Evolutionary conservation across 2,113 vertebrate genomes (phyloP).

Genomic region (Dasyurus viverrinus): DNA sequence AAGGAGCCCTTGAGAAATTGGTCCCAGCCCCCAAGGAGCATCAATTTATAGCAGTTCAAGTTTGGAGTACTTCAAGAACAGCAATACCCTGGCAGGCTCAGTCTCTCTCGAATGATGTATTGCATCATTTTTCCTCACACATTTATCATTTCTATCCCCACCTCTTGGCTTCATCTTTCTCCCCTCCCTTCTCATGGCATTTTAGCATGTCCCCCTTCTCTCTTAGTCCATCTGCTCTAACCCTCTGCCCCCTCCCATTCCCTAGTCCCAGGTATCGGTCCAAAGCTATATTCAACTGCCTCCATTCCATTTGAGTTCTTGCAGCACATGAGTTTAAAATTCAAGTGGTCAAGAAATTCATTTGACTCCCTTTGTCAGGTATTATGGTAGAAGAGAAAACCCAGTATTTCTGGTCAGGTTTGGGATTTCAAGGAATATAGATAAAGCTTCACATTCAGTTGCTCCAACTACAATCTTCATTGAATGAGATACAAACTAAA

Average conservation of each 20-base stretch:
- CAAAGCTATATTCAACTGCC: slow-evolving; percentile 43
- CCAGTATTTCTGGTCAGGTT: neutral
- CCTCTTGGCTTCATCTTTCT: slow-evolving; percentile 14
- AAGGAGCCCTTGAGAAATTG: slow-evolving; percentile 62
- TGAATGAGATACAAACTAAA: neutral
- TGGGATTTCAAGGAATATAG: neutral
- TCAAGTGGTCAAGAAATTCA: neutral
- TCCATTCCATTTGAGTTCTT: neutral
- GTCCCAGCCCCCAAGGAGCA: neutral
- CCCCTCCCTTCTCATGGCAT: slow-evolving; percentile 36
- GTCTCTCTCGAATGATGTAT: neutral
- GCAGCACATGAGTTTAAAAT: slow-evolving; percentile 3
- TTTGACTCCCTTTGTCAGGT: neutral
- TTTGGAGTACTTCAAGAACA: slow-evolving; percentile 28
- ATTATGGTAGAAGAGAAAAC: neutral
- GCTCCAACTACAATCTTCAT: neutral
- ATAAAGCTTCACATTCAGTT: neutral
- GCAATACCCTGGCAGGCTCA: neutral
- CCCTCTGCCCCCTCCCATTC: slow-evolving; percentile 54
- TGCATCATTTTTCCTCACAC: slow-evolving; percentile 36
- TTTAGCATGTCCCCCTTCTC: slow-evolving; percentile 22
- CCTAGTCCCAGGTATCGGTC: slow-evolving; percentile 44
- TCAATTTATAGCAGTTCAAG: slow-evolving; percentile 61
- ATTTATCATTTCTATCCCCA: slow-evolving; percentile 33
- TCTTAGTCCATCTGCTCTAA: slow-evolving; percentile 53